Percentiles rank a stretch among this genome's conserved stretches.
phyloP scores from a whole-genome alignment of 2,797 vertebrate species.

The Carduelis carduelis region DNA sequence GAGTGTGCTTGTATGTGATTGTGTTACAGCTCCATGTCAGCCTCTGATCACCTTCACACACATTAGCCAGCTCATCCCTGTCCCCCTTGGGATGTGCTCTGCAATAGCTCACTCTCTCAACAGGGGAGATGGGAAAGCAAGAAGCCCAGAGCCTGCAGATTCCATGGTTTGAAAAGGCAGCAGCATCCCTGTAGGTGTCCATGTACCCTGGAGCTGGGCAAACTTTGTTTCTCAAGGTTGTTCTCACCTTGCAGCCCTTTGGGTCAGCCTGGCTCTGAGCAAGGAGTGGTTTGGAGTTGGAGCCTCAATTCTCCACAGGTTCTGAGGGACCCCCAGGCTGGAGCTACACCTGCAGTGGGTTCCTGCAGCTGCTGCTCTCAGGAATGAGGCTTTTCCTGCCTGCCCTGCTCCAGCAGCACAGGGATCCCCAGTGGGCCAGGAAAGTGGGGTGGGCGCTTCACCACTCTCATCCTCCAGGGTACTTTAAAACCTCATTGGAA shows the following conservation, averaged over 20 bases:
- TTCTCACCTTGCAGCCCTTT: neutral
- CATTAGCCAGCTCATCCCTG: neutral
- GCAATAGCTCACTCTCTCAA: neutral
- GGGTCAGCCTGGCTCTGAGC: neutral
- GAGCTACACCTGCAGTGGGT: neutral
- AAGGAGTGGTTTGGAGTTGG: neutral
- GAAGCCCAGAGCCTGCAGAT: neutral
- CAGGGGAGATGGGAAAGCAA: neutral
- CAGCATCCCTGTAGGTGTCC: neutral
- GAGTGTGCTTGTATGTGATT: neutral
- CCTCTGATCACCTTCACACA: neutral
- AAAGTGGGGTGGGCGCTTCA: neutral
- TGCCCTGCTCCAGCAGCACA: neutral
- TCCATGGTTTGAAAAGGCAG: neutral
- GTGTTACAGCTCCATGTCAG: neutral
- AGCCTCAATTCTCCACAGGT: rapidly evolving
- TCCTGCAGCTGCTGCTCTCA: neutral
- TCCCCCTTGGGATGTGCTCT: neutral
- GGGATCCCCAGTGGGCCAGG: neutral
- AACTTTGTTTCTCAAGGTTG: rapidly evolving
- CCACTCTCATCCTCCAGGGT: neutral
- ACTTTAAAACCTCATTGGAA: neutral
- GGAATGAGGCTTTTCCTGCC: neutral
- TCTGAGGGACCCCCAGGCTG: neutral
- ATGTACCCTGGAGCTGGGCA: neutral